These are phyloP conservation scores for Xylota segnis DNA, from an alignment of 2,888 invertebrate species.

Conservation along the genomic window DNA sequence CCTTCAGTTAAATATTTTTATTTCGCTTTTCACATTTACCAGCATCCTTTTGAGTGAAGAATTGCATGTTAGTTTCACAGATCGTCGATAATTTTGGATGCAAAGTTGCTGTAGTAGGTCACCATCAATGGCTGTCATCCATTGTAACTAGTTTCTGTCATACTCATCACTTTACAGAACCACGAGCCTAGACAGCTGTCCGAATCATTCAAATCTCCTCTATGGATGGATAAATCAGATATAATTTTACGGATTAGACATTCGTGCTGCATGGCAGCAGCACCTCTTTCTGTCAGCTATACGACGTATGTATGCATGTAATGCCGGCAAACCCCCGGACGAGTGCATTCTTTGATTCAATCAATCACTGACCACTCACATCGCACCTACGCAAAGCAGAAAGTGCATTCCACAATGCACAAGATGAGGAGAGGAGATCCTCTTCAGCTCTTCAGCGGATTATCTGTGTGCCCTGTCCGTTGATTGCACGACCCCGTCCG, in stretches of 20 bases:
- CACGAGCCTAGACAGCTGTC: conserved; percentile 13
- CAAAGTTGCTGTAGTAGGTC: too few species aligned
- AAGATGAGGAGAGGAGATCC: conserved; percentile 17
- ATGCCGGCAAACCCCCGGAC: neutral
- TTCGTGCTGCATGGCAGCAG: conserved; percentile 2
- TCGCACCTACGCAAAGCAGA: conserved; percentile 69
- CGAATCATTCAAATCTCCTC: neutral
- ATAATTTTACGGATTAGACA: conserved; percentile 1
- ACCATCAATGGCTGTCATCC: too few species aligned
- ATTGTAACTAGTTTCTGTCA: neutral
- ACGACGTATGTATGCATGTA: too few species aligned
- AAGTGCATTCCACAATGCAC: conserved; percentile 63
- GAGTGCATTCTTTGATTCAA: conserved; percentile 63
- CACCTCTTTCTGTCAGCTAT: neutral
- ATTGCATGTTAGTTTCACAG: too few species aligned
- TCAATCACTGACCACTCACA: conserved; percentile 72
- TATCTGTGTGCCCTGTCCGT: conserved; percentile 18
- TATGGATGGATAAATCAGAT: neutral
- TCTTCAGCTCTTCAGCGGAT: conserved; percentile 43
- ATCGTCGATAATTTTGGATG: too few species aligned
- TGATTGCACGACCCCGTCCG: conserved; percentile 27
- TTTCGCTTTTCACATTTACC: too few species aligned
- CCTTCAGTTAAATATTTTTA: too few species aligned
- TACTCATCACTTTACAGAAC: neutral
- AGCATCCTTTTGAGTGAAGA: too few species aligned